These are phyloP conservation scores for Heteromormyrus szaboi DNA, from an alignment of 2,797 vertebrate genomes.

Conservation along the genomic window DNA sequence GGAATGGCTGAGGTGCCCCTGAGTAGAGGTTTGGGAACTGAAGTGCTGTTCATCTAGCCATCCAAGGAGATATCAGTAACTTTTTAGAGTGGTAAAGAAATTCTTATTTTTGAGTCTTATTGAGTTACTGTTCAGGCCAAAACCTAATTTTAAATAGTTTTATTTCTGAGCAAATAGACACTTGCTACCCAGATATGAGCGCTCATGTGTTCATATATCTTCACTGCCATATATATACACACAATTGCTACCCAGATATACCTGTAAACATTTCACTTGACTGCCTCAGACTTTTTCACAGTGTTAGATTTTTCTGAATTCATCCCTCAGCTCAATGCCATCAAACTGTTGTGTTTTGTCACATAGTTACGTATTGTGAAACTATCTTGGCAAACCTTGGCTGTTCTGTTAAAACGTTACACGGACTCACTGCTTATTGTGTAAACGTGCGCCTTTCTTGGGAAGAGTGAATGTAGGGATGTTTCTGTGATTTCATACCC, in stretches of 20 bases:
- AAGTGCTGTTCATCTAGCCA: not conserved
- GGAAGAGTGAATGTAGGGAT: not conserved
- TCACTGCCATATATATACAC: no score
- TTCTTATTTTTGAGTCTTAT: not conserved
- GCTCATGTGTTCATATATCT: no score
- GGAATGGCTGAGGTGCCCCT: not conserved
- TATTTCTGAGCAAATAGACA: not conserved
- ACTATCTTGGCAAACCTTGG: not conserved
- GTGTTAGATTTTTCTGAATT: not conserved
- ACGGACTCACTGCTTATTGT: not conserved
- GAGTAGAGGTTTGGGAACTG: not conserved
- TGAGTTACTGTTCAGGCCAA: not conserved
- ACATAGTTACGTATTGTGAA: not conserved
- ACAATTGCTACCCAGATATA: not conserved
- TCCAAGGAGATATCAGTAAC: not conserved
- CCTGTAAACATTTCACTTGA: not conserved
- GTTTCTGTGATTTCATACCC: not conserved
- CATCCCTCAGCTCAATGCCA: not conserved
- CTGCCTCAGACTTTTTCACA: not conserved
- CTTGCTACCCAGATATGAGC: not conserved
- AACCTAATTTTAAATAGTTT: not conserved
- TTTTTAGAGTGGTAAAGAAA: not conserved
- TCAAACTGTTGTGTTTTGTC: not conserved
- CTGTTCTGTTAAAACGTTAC: not conserved
- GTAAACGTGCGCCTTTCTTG: not conserved